Evolutionary conservation across 1,140 invertebrate species (phyloP).

Genomic region (Caenorhabditis briggsae): DNA sequence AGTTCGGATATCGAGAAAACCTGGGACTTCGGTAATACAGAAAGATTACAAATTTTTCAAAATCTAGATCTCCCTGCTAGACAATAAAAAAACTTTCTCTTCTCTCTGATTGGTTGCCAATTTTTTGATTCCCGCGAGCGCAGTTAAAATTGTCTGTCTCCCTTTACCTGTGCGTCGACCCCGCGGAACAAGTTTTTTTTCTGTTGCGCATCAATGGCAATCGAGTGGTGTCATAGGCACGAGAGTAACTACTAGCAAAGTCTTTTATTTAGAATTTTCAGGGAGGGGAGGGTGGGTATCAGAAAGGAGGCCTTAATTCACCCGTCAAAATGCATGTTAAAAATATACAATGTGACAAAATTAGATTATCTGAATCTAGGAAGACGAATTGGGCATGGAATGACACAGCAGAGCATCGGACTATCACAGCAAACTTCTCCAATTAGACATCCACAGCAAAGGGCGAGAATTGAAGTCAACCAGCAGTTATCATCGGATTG

Average conservation of each 20-base stretch:
- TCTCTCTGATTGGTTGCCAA: background rate
- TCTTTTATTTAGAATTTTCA: too few relatives aligned
- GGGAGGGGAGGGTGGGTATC: background rate
- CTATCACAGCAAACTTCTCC: conserved; percentile 60
- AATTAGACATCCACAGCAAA: conserved; percentile 57
- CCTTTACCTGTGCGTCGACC: background rate
- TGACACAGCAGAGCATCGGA: conserved; percentile 57
- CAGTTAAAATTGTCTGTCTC: conserved; percentile 8
- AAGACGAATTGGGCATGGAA: conserved; percentile 56
- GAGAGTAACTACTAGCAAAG: too few relatives aligned
- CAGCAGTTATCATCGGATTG: conserved; percentile 53
- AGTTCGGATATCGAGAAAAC: too few relatives aligned
- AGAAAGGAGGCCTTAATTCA: background rate
- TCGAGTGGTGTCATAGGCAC: background rate
- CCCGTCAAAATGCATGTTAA: background rate
- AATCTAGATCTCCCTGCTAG: too few relatives aligned
- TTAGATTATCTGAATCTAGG: conserved; percentile 41
- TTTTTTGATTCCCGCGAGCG: background rate
- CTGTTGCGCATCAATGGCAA: conserved; percentile 28
- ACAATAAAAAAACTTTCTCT: background rate
- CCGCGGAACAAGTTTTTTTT: conserved; percentile 29
- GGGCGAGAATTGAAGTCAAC: conserved; percentile 54
- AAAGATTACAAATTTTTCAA: too few relatives aligned
- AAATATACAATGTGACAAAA: background rate
- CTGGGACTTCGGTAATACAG: too few relatives aligned